These are phyloP conservation scores for Drosophila atroscutellata DNA, from an alignment of 2,888 invertebrate genomes.

Conservation along the genomic window DNA sequence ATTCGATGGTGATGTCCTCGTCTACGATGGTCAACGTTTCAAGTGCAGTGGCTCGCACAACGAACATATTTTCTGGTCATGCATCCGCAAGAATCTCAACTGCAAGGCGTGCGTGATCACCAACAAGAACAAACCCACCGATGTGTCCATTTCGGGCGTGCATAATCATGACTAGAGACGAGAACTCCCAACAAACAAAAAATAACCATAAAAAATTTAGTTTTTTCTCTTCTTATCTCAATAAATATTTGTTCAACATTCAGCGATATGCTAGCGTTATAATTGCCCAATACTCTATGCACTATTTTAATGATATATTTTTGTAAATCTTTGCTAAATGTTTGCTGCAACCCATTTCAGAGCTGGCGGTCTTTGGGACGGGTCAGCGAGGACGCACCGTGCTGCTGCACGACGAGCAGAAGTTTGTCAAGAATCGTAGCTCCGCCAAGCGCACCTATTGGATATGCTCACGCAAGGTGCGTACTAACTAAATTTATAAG, in stretches of 20 bases:
- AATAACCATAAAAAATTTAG: neutral
- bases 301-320: neutral
- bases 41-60: slow-evolving; percentile 74
- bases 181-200: neutral
- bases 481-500: slow-evolving; percentile 2
- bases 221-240: slow-evolving; percentile 9
- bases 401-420: slow-evolving; percentile 77
- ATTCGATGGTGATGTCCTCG: slow-evolving; percentile 47
- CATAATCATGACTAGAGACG: slow-evolving; percentile 75
- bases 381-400: slow-evolving; percentile 84
- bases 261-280: slow-evolving; percentile 22
- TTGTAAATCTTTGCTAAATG: slow-evolving; percentile 17
- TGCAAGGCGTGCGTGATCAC: slow-evolving; percentile 81
- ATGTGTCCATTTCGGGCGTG: slow-evolving; percentile 78
- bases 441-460: slow-evolving; percentile 84
- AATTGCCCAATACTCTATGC: slow-evolving; percentile 10
- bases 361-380: slow-evolving; percentile 82
- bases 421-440: slow-evolving; percentile 84
- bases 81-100: slow-evolving; percentile 71
- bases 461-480: slow-evolving; percentile 84
- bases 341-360: slow-evolving; percentile 63
- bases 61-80: slow-evolving; percentile 78
- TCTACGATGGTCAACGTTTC: slow-evolving; percentile 75
- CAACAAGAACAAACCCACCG: slow-evolving; percentile 65
- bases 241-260: slow-evolving; percentile 38